These are phyloP conservation scores for Protobothrops mucrosquamatus DNA, from an alignment of 2,113 vertebrate genomes.

Conservation along the genomic window DNA sequence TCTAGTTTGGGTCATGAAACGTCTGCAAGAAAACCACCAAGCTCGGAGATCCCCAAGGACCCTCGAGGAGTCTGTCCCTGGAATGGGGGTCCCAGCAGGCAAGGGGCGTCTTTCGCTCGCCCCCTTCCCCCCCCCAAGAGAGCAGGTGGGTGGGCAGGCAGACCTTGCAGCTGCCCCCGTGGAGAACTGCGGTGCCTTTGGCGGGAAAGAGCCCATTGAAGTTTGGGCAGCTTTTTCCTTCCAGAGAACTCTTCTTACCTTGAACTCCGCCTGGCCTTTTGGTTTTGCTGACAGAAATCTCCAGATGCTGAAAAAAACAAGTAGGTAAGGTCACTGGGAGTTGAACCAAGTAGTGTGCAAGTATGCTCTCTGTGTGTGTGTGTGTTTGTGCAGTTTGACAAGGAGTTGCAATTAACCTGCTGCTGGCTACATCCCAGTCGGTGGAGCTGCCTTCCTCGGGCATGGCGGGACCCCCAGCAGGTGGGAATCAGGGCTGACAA, in stretches of 20 bases:
- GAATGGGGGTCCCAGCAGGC: not conserved
- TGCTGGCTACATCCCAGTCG: constrained; percentile 21
- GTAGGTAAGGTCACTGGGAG: constrained; percentile 73
- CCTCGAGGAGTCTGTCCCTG: not conserved
- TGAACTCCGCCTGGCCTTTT: constrained; percentile 70
- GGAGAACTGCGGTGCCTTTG: constrained; percentile 37
- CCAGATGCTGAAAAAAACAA: constrained; percentile 43
- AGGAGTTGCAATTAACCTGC: constrained; percentile 54
- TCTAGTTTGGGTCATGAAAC: not conserved
- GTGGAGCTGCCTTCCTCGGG: constrained; percentile 63
- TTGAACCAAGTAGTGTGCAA: constrained; percentile 55
- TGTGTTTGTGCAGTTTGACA: constrained; percentile 48
- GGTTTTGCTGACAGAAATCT: constrained; percentile 68
- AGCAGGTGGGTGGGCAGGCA: not conserved
- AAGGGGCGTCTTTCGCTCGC: not conserved
- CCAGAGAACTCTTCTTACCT: constrained; percentile 60
- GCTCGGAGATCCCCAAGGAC: not conserved
- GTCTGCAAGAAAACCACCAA: not conserved
- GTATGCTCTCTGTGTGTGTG: not conserved
- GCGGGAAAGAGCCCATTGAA: constrained; percentile 40
- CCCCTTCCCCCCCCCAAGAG: not conserved
- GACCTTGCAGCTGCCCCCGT: constrained; percentile 1
- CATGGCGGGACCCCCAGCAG: constrained; percentile 63
- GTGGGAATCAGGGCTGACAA: constrained; percentile 54
- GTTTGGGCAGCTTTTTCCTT: constrained; percentile 56